Percentiles rank a stretch among this genome's conserved stretches.
phyloP scores from a whole-genome alignment of 2,888 invertebrate genomes.

The Clanis bilineata region DNA sequence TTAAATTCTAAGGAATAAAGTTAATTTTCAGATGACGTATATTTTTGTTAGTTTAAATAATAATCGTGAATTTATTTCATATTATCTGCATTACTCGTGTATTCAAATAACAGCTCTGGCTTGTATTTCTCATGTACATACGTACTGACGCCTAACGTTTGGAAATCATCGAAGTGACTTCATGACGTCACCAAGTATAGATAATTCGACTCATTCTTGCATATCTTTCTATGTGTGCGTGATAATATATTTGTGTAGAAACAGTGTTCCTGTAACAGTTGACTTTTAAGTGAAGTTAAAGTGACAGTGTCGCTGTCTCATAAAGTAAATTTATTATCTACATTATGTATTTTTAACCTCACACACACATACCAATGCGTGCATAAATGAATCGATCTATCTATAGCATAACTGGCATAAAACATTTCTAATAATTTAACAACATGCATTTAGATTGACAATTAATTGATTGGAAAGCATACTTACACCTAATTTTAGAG shows the following conservation, averaged over 20 bases:
- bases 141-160: not conserved
- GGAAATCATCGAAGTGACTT: not conserved
- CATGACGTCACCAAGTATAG: not conserved
- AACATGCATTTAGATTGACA: not conserved
- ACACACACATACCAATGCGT: too few species aligned
- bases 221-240: too few species aligned
- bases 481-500: conserved; percentile 20
- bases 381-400: too few species aligned
- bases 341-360: too few species aligned
- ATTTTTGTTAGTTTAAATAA: not conserved
- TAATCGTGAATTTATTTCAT: conserved; percentile 1
- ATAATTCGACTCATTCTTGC: too few species aligned
- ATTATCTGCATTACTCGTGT: not conserved
- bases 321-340: too few species aligned
- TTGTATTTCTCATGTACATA: not conserved
- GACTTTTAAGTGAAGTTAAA: too few species aligned
- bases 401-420: not conserved
- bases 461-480: conserved; percentile 26
- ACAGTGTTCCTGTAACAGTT: too few species aligned
- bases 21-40: too few species aligned
- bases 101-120: conserved; percentile 1
- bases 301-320: too few species aligned
- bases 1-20: too few species aligned
- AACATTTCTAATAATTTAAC: not conserved
- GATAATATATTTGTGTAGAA: too few species aligned